These are phyloP conservation scores for Aphis gossypii DNA, from an alignment of 1,140 invertebrate genomes.

Conservation along the genomic window DNA sequence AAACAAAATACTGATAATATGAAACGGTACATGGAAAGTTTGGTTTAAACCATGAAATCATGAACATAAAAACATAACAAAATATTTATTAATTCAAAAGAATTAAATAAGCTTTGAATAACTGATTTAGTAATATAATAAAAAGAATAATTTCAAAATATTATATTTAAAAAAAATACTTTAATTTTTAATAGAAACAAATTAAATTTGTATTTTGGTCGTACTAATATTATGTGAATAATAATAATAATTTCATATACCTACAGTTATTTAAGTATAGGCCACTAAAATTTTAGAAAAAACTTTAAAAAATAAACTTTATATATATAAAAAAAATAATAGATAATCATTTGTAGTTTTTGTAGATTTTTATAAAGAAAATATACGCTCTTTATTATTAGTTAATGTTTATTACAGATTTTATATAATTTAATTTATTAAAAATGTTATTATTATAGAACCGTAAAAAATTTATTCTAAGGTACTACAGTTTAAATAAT, in stretches of 20 bases:
- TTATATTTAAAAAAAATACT: neutral
- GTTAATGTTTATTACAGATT: neutral
- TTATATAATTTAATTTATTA: no score
- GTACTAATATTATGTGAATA: no score
- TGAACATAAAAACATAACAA: neutral
- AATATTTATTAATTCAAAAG: neutral
- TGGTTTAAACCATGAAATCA: neutral
- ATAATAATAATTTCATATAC: no score
- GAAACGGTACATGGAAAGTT: neutral
- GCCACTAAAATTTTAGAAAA: neutral
- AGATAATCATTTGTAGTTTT: neutral
- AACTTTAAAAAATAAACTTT: neutral
- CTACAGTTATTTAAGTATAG: no score
- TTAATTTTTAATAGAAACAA: neutral
- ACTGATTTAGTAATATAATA: neutral
- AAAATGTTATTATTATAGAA: neutral
- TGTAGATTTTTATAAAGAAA: neutral
- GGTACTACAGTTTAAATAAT: neutral
- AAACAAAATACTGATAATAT: conserved; percentile 21
- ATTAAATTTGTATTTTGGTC: neutral
- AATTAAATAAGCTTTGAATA: neutral
- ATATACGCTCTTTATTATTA: neutral
- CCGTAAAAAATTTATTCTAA: neutral
- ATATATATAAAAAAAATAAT: no score
- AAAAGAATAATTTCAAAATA: neutral